phyloP scores from a whole-genome alignment of 2,888 invertebrate genomes.

The Phoenoteleia sp. region DNA sequence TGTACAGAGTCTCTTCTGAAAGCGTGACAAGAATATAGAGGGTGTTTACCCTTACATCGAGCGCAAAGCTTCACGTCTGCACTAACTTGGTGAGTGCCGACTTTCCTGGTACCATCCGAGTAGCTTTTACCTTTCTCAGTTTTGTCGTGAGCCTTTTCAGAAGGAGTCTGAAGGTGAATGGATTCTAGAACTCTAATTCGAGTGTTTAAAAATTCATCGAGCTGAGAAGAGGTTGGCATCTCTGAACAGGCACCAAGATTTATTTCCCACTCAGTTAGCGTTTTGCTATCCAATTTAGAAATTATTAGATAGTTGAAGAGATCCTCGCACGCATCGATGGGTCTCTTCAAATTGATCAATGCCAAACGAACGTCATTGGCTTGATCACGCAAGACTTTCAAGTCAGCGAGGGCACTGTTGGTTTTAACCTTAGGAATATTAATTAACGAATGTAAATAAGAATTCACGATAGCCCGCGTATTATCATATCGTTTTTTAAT shows the following conservation, averaged over 20 bases:
- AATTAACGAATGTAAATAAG: not conserved
- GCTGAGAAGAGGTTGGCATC: not conserved
- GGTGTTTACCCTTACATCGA: not conserved
- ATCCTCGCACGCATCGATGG: not conserved
- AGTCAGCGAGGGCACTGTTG: not conserved
- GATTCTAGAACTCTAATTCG: not conserved
- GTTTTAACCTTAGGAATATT: not conserved
- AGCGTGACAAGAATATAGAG: not conserved
- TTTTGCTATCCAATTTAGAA: not conserved
- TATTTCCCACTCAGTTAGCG: not conserved
- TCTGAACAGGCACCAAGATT: not conserved
- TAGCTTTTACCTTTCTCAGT: not conserved
- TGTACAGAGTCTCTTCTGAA: not conserved
- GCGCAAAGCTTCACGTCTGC: not conserved
- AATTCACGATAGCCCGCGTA: constrained; percentile 11
- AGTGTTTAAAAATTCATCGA: not conserved
- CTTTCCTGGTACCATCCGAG: not conserved
- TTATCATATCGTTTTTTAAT: constrained; percentile 28
- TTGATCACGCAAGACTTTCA: not conserved
- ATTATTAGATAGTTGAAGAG: not conserved
- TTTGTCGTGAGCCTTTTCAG: not conserved
- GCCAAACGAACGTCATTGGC: not conserved
- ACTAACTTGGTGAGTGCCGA: not conserved
- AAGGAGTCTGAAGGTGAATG: not conserved
- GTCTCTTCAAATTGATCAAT: not conserved